Evolutionary conservation across 2,113 vertebrate genomes (phyloP), one percentile per base, ranked within the genome.

Genomic region (Ceyx cyanopectus): DNA sequence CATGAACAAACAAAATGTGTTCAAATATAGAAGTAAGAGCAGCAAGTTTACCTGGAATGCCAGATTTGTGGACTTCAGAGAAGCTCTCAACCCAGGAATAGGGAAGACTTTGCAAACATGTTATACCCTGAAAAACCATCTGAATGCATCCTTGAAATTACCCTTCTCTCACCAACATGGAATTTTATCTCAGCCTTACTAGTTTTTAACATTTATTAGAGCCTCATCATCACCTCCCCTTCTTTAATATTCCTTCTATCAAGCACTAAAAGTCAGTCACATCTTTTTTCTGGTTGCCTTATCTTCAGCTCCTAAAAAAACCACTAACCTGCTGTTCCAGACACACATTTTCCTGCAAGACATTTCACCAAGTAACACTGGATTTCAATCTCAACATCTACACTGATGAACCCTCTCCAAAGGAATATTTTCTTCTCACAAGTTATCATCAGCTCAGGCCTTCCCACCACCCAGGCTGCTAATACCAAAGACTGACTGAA

Each of bases 71-170:
- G 54, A 53, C 41, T 78, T 86, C 30, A 87, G 41, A n/a, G 22
- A 54, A 6, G 16, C 17, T 82, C 12, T 69, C 40, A 54, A 8
- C 48, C 51, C 43, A 66, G 45, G 14, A 82, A 65, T 3, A 85
- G n/a, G 40, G 30, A 82, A 63, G n/a, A 23, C 48, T 74, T 67
- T 57, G 15, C 48, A 50, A 79, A 72, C 5, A 23, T 23, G 29
- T 54, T 91, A 63, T 11, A 87, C 1, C 11, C 40, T 63, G 34
- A 79, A 65, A 1, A 9, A 74, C 30, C 82, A 57, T 81, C 62
- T 87, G 87, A 79, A 90, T 58, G 74, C 74, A 85, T 51, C 80
- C 77, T 75, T 84, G 34, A 88, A 89, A 81, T 67, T 65, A 46
- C 12, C 53, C 34, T 40, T 72, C 74, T 87, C 74, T 89, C 79